Evolutionary conservation across 2,888 invertebrate genomes (phyloP), one percentile per base, ranked within the genome.

Genomic region (Pasiphila rectangulata): DNA sequence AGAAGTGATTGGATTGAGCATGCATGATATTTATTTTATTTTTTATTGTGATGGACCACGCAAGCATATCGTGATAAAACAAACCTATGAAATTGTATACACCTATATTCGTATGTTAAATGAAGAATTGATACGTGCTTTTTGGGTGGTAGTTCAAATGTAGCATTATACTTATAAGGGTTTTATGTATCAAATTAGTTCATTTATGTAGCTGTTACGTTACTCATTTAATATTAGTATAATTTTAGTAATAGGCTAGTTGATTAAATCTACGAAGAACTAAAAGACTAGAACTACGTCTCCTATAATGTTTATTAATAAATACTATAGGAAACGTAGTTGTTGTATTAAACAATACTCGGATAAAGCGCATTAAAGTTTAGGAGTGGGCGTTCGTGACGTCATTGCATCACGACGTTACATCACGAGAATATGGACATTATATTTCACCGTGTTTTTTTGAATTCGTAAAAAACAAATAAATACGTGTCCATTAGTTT

Each of bases 1-100:
- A 80, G 63, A 78, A 80, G 61, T 79, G 63, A 73, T 37, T 16
- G 19, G 25, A 15, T 10, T 30, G 35, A 15, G 19, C 20, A 7
- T 19, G 15, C 12, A 16, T n/a, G n/a, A 19, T 17, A 29, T 19
- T 27, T 23, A 41, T 29, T 17, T 37, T 50, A 40, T 16, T 42
- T 35, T 63, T 63, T 63, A 64, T 52, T 58, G 46, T 46, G 20
- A 27, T 27, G 27, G 27, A 27, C 3, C 13, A 25, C 25, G 25
- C 6, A 17, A 56, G 54, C 57, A 61, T 61, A 63, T 63, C 59
- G 57, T 59, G 57, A 55, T 52, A 55, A 35, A 46, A 32, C 52
- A 56, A 41, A 45, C 43, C 35, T 51, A 40, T 45, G 16, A 23
- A 7, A 32, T 39, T 35, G 10, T 41, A 25, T 25, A 6, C 24